Evolutionary conservation across 92 coral and sea anemone species (phyloP).

Genomic region (Phenganax stokvisi): DNA sequence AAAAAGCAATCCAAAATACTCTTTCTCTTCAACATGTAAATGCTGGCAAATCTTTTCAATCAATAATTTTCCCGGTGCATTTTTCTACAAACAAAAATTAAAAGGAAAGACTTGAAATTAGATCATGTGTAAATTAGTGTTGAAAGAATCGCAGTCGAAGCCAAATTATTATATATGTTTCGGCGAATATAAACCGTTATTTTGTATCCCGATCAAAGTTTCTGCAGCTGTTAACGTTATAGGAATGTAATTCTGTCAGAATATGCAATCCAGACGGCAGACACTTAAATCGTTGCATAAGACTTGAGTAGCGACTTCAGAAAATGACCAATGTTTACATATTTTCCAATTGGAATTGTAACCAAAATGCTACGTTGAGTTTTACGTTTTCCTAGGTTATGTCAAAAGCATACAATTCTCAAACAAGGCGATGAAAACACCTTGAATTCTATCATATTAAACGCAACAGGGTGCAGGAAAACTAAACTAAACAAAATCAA

Average conservation of each 20-base stretch:
- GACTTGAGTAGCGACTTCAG: neutral
- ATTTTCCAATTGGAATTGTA: neutral
- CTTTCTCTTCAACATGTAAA: slow-evolving; percentile 74
- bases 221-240: neutral
- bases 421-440: neutral
- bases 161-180: neutral
- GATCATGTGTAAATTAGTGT: neutral
- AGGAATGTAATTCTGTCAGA: neutral
- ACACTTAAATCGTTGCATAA: neutral
- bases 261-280: neutral
- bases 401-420: neutral
- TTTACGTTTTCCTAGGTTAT: neutral
- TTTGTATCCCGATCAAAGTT: neutral
- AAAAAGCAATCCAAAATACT: slow-evolving; percentile 87
- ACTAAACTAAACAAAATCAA: slow-evolving; percentile 4
- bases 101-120: neutral
- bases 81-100: slow-evolving; percentile 62
- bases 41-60: slow-evolving; percentile 78
- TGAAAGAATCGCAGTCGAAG: neutral
- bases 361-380: neutral
- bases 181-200: neutral
- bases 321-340: neutral
- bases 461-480: slow-evolving; percentile 21
- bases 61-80: slow-evolving; percentile 79
- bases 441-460: neutral